Base-by-base conservation (phyloP, 2,888 invertebrate species). In the Oscheius sp. region DNA sequence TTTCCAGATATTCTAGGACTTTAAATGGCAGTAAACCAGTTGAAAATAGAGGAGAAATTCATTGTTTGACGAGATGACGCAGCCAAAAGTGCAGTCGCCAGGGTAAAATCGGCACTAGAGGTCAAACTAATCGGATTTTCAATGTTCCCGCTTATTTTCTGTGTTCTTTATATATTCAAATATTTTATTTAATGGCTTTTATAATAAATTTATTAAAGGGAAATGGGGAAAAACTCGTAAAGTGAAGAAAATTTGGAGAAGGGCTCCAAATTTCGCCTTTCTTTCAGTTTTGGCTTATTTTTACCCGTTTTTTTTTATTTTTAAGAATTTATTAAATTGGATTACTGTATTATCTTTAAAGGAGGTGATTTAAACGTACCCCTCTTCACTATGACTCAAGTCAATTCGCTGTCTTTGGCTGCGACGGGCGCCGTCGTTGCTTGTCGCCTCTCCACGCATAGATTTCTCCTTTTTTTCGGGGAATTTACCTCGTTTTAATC, bases 361-460 rank as follows among this genome's bases (percentile, higher is more conserved):
- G 45, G n/a, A n/a, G n/a, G n/a, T n/a, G n/a, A n/a, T 35, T n/a
- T 29, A 25, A 43, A 59, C 64, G n/a, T 64, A 81, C 81, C 81
- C 81, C 56, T 81, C 81, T 23, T 79, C 78, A 18, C 64, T 63
- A 12, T 66, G 53, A 41, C 55, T 73, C 35, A 81, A 69, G 46
- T 81, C 81, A 18, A 81, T 77, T 18, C 78, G 66, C 25, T 77
- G 76, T 25, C 81, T 52, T 18, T 46, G 45, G 53, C 73, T 73
- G 25, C 73, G 73, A 25, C 73, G 56, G 13, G 45, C 41, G 52
- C 18, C 59, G 2, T 45, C 59, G 45, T 55, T n/a, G 27, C 6
- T 45, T n/a, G 53, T 21, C n/a, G 55, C 55, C 21, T 70, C 61
- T 70, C 70, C 70, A 59, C 59, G 61, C 70, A 70, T 70, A 59